Evolutionary conservation across 2,797 vertebrate genomes (phyloP).

Genomic region (Lates japonicus): DNA sequence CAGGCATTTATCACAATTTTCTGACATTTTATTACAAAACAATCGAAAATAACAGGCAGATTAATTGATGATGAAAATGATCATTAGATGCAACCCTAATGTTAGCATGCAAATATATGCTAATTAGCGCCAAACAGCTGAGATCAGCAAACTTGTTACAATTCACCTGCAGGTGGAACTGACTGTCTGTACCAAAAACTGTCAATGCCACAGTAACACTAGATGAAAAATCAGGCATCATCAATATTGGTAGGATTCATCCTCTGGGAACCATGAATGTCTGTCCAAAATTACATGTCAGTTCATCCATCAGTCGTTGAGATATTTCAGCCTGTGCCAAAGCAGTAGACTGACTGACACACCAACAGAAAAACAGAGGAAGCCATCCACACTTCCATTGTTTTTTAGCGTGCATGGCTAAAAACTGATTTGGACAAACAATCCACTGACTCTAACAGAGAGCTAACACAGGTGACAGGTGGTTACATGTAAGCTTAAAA

Average conservation of each 20-base stretch:
- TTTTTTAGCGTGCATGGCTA: background rate
- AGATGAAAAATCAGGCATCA: background rate
- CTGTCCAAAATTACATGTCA: background rate
- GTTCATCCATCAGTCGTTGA: background rate
- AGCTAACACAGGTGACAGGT: background rate
- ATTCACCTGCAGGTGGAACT: background rate
- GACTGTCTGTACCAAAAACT: too few relatives aligned
- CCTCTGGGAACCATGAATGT: background rate
- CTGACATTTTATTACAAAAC: background rate
- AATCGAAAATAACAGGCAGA: background rate
- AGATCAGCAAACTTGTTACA: too few relatives aligned
- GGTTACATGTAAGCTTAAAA: background rate
- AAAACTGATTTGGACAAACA: constrained; percentile 8
- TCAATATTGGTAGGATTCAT: background rate
- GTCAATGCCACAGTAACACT: background rate
- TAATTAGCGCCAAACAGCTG: background rate
- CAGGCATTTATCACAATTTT: background rate
- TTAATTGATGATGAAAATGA: background rate
- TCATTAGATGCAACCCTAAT: background rate
- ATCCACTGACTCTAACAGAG: background rate
- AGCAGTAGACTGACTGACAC: background rate
- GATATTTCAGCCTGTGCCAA: background rate
- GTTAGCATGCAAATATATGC: background rate
- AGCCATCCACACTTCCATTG: background rate
- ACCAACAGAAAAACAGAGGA: background rate